Evolutionary conservation across 35 echinoderm and acorn worm genomes (phyloP).

Genomic region (Nesometra sesokonis): DNA sequence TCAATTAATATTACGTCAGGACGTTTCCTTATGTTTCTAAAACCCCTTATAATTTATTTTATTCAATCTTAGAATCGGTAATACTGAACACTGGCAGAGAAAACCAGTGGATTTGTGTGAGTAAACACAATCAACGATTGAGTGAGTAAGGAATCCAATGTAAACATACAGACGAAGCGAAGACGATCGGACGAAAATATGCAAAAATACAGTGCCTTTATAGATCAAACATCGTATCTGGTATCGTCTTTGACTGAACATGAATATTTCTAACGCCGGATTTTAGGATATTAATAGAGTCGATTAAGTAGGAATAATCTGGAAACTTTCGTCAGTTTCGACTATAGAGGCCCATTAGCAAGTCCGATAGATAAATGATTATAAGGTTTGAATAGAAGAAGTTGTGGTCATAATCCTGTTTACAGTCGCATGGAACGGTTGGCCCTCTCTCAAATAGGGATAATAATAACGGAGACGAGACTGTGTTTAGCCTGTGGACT

Average conservation of each 20-base stretch:
- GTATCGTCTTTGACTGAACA: not conserved
- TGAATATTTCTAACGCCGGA: not conserved
- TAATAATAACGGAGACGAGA: not conserved
- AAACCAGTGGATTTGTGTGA: not conserved
- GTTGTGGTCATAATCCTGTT: too few relatives aligned
- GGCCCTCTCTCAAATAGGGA: not conserved
- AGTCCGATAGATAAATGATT: too few relatives aligned
- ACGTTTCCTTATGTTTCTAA: too few relatives aligned
- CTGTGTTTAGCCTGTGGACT: not conserved
- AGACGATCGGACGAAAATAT: not conserved
- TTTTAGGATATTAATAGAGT: not conserved
- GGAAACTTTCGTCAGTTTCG: too few relatives aligned
- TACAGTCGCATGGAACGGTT: too few relatives aligned
- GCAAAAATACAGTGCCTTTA: not conserved
- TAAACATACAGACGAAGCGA: not conserved
- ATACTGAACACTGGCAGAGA: not conserved
- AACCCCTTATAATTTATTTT: too few relatives aligned
- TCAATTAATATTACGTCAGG: too few relatives aligned
- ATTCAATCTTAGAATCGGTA: too few relatives aligned
- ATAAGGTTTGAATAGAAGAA: too few relatives aligned
- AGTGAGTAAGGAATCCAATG: not conserved
- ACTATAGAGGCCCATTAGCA: too few relatives aligned
- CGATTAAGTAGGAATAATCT: not conserved
- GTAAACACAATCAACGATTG: not conserved
- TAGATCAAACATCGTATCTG: not conserved